Base-by-base conservation (phyloP, 2,888 invertebrate species). In the Conchocele bisecta region DNA sequence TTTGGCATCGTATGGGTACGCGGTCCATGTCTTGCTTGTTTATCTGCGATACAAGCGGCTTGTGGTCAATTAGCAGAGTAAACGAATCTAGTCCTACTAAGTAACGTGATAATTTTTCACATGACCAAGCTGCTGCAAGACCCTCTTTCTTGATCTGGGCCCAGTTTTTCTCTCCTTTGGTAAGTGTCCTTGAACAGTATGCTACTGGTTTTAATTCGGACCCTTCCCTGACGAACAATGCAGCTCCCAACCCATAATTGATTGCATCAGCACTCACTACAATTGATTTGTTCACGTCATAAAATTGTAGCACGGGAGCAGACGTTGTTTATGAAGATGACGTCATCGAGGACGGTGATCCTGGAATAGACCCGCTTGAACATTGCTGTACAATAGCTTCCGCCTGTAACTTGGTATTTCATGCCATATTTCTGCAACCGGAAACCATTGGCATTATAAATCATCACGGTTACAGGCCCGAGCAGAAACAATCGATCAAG, bases 11-110 rank as follows among this genome's bases (percentile, higher is more conserved):
- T 1, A 78, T 2, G 7, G 81, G 79, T 2, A 59, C 44, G 17
- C 66, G 41, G 31, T 75, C 64, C 2, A 82, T 22, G 41, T 69
- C 71, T 20, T 75, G 65, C 0, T 39, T 69, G 24, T 73, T 83
- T 4, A 83, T 75, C 0, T 81, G 46, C 11, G 76, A 77, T 20
- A 81, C 68, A 9, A 83, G 50, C 11, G 70, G 80, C 44, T 76
- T 81, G 46, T 80, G 80, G 46, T 83, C 82, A 0, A 82, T 79
- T 4, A 74, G n/a, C 3, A 81, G 48, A 20, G 22, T 33, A 41
- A 79, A 82, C 0, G 29, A 20, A 0, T 67, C 51, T 9, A 81
- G 42, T 9, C 81, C 82, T 3, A 71, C 64, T 11, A 69, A 26
- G 39, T 74, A 69, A 5, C 65, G 17, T 4, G 41, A 35, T 53